These are phyloP conservation scores for Gila robusta DNA, from an alignment of 2,797 vertebrate genomes.

Conservation along the genomic window DNA sequence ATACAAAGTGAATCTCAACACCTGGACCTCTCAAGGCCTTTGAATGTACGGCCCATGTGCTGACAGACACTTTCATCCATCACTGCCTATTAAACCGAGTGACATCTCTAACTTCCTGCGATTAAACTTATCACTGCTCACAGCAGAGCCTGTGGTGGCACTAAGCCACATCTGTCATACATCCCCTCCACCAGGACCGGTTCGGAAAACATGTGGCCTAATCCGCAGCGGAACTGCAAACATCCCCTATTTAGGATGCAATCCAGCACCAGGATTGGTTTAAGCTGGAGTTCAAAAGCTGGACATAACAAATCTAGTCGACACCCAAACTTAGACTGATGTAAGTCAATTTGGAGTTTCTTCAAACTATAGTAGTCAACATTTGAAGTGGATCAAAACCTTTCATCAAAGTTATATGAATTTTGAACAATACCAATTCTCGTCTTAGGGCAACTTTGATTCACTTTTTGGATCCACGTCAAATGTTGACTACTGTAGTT, in stretches of 20 bases:
- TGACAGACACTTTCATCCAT: conserved; percentile 18
- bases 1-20: neutral
- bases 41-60: neutral
- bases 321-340: conserved; percentile 5
- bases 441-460: no score
- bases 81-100: conserved; percentile 14
- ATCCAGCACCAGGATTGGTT: conserved; percentile 24
- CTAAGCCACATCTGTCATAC: conserved; percentile 35
- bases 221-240: conserved; percentile 40
- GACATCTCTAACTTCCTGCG: conserved; percentile 35
- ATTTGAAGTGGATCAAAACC: no score
- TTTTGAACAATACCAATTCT: no score
- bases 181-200: conserved; percentile 40
- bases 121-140: conserved; percentile 41
- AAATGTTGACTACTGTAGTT: no score
- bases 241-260: conserved; percentile 32
- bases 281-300: conserved; percentile 22
- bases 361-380: conserved; percentile 18
- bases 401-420: no score
- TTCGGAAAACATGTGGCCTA: conserved; percentile 3
- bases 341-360: conserved; percentile 17
- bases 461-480: no score
- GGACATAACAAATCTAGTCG: conserved; percentile 6
- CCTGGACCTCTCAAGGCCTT: neutral
- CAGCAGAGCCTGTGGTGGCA: conserved; percentile 31